A percentile compares a stretch with the other conserved stretches of the same genome.
Evolutionary conservation across 2,113 vertebrate species (phyloP).

Genomic region (Holacanthus passer): DNA sequence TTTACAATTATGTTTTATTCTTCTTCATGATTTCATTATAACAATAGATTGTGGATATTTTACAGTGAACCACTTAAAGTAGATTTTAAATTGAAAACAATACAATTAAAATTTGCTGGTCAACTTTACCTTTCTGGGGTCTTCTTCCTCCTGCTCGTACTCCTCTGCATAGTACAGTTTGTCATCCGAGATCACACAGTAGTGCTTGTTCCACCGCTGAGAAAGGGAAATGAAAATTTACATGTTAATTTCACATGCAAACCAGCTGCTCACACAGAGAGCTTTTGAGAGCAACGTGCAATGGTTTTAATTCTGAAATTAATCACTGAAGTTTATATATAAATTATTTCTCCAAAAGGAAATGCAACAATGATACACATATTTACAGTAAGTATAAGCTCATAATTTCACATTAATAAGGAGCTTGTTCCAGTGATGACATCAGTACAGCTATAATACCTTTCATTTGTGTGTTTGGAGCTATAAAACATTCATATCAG

Average conservation of each 20-base stretch:
- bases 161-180: constrained; percentile 96
- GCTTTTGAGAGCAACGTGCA: background rate
- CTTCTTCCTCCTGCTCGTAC: constrained; percentile 90
- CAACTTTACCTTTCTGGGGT: constrained; percentile 81
- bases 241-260: background rate
- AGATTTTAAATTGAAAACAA: background rate
- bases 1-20: background rate
- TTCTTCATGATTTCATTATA: background rate
- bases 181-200: constrained; percentile 92
- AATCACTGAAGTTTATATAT: background rate
- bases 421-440: background rate
- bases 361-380: background rate
- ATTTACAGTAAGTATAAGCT: background rate
- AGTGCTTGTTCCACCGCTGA: constrained; percentile 95
- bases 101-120: background rate
- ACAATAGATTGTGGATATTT: background rate
- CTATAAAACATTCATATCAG: background rate
- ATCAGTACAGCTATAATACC: background rate
- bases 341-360: background rate
- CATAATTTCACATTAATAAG: background rate
- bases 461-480: background rate
- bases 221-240: background rate
- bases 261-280: background rate
- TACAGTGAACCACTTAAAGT: too few relatives aligned
- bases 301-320: background rate